These are phyloP conservation scores for Gouania willdenowi DNA, from an alignment of 2,797 vertebrate species.

Conservation along the genomic window DNA sequence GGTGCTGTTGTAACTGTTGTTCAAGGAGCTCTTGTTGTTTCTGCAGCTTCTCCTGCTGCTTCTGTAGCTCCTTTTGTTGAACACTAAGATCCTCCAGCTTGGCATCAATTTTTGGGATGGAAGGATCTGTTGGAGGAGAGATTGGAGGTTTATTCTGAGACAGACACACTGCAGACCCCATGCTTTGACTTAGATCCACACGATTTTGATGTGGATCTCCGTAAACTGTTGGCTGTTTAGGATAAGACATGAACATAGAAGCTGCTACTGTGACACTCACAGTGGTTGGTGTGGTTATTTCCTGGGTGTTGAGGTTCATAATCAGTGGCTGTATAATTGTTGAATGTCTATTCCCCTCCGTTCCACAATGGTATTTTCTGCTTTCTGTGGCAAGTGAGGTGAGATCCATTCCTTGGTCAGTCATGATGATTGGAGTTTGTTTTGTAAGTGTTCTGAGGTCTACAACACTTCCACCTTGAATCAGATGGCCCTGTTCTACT, in stretches of 20 bases:
- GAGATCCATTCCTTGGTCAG: constrained; percentile 96
- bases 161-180: constrained; percentile 87
- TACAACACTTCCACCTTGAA: constrained; percentile 85
- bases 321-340: constrained; percentile 92
- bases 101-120: constrained; percentile 79
- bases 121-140: constrained; percentile 70
- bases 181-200: constrained; percentile 89
- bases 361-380: constrained; percentile 85
- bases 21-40: constrained; percentile 72
- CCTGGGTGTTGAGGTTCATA: constrained; percentile 95
- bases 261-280: constrained; percentile 91
- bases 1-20: constrained; percentile 78
- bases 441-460: constrained; percentile 87
- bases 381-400: constrained; percentile 92
- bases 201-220: constrained; percentile 91
- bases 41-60: constrained; percentile 71
- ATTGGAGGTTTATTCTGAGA: constrained; percentile 85
- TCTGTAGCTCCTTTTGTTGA: constrained; percentile 76
- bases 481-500: constrained; percentile 89
- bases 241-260: constrained; percentile 91
- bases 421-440: constrained; percentile 88
- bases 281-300: constrained; percentile 84
- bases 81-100: constrained; percentile 82
- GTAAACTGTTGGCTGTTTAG: constrained; percentile 89
- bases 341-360: constrained; percentile 86